These are phyloP conservation scores for Allygus modestus DNA, from an alignment of 2,888 invertebrate species.

Conservation along the genomic window DNA sequence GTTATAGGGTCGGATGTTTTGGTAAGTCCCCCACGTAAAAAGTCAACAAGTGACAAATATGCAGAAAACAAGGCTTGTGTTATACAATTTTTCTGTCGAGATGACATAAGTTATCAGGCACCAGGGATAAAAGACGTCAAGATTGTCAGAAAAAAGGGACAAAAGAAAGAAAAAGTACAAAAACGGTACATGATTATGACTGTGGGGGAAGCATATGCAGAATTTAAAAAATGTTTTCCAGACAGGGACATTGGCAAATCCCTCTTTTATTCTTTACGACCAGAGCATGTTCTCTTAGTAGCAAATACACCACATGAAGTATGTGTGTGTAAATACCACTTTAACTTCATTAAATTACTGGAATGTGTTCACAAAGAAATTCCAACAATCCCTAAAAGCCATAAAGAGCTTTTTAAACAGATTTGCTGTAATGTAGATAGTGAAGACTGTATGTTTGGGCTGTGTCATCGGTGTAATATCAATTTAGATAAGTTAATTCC, in stretches of 20 bases:
- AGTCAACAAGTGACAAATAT: background rate
- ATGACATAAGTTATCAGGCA: constrained; percentile 32
- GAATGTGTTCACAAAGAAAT: background rate
- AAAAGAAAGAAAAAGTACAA: constrained; percentile 31
- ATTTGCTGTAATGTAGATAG: background rate
- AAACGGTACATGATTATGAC: constrained; percentile 34
- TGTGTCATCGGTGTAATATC: constrained; percentile 15
- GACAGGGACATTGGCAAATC: constrained; percentile 33
- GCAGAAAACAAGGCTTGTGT: constrained; percentile 1
- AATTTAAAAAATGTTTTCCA: constrained; percentile 34
- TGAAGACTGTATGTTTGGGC: constrained; percentile 14
- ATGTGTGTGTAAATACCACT: constrained; percentile 40
- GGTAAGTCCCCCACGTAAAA: background rate
- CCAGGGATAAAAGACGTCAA: constrained; percentile 23
- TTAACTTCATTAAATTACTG: background rate
- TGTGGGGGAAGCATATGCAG: constrained; percentile 42
- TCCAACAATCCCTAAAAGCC: background rate
- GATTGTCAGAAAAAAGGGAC: background rate
- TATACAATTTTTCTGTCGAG: constrained; percentile 41
- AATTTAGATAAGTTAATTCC: constrained; percentile 3
- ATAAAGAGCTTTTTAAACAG: constrained; percentile 34
- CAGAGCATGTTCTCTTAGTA: background rate
- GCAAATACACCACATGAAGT: constrained; percentile 6
- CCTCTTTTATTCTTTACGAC: constrained; percentile 15
- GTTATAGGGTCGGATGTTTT: background rate